These are phyloP conservation scores for Hypotaenidia okinawae DNA, from an alignment of 2,797 vertebrate species.

Conservation along the genomic window DNA sequence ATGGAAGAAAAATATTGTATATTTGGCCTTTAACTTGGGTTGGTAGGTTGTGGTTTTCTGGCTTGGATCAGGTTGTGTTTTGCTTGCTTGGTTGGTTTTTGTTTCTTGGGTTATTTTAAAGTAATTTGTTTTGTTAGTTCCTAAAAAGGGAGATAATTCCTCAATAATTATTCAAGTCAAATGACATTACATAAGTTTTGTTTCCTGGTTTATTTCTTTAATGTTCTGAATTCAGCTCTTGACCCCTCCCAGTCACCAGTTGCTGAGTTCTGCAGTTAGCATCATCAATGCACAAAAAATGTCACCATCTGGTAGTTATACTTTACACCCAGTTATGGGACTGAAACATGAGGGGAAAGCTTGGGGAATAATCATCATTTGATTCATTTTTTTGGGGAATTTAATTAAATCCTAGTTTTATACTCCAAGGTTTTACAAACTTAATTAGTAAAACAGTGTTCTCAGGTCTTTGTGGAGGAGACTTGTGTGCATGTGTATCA, in stretches of 20 bases:
- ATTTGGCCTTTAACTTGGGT: background rate
- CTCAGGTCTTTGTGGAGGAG: conserved; percentile 56
- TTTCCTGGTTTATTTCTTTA: background rate
- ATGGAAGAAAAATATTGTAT: background rate
- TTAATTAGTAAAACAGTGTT: conserved; percentile 75
- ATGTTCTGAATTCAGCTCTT: background rate
- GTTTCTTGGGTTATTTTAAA: background rate
- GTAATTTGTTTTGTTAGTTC: background rate
- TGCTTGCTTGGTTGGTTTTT: background rate
- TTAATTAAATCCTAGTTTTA: conserved; percentile 76
- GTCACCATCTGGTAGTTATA: background rate
- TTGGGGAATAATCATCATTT: conserved; percentile 70
- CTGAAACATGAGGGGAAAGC: conserved; percentile 48
- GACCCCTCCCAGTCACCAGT: background rate
- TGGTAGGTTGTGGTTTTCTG: background rate
- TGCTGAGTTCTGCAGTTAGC: background rate
- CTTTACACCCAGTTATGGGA: conserved; percentile 36
- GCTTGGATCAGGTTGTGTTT: background rate
- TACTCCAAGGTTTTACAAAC: conserved; percentile 69
- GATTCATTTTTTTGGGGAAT: conserved; percentile 68
- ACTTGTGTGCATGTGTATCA: conserved; percentile 1
- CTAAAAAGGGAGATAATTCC: background rate
- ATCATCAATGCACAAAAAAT: background rate
- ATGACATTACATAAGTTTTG: background rate
- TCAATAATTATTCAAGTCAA: background rate